Conservation (phyloP, 2,888 invertebrate species). For the Papilio elwesi region DNA sequence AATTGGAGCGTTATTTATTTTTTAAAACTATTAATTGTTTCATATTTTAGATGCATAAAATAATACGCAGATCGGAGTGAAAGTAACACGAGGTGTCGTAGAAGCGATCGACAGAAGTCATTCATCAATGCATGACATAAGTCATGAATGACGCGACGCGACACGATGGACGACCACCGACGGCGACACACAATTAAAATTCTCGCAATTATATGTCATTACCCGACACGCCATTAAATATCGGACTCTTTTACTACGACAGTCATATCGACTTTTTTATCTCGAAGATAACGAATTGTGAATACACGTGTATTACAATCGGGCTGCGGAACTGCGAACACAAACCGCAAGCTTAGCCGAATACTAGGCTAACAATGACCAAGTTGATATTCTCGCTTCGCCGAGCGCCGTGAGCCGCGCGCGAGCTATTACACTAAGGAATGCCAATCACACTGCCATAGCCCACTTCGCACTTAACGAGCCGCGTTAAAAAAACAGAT, state of each 20-base stretch:
- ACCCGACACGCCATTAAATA: slow-evolving; percentile 61
- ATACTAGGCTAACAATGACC: background rate
- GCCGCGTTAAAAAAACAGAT: slow-evolving; percentile 22
- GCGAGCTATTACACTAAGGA: slow-evolving; percentile 21
- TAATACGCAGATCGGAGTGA: background rate
- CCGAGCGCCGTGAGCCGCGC: slow-evolving; percentile 7
- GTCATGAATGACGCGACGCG: slow-evolving; percentile 53
- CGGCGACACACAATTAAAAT: slow-evolving; percentile 70
- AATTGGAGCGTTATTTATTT: too few species aligned
- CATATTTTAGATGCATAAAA: too few species aligned
- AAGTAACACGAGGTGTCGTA: background rate
- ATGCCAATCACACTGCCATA: slow-evolving; percentile 35
- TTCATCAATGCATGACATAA: slow-evolving; percentile 47
- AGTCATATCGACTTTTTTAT: slow-evolving; percentile 28
- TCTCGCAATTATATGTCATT: slow-evolving; percentile 66
- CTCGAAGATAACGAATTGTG: slow-evolving; percentile 30
- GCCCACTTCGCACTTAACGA: slow-evolving; percentile 28
- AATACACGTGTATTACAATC: slow-evolving; percentile 3
- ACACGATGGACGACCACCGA: slow-evolving; percentile 51
- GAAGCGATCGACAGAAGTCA: slow-evolving; percentile 26
- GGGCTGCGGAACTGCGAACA: background rate
- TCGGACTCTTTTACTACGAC: slow-evolving; percentile 46
- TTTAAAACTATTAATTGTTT: too few species aligned
- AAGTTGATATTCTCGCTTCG: background rate
- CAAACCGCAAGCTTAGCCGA: slow-evolving; percentile 3